phyloP scores from a whole-genome alignment of 2,888 invertebrate genomes.

The Lycophotia porphyrea region DNA sequence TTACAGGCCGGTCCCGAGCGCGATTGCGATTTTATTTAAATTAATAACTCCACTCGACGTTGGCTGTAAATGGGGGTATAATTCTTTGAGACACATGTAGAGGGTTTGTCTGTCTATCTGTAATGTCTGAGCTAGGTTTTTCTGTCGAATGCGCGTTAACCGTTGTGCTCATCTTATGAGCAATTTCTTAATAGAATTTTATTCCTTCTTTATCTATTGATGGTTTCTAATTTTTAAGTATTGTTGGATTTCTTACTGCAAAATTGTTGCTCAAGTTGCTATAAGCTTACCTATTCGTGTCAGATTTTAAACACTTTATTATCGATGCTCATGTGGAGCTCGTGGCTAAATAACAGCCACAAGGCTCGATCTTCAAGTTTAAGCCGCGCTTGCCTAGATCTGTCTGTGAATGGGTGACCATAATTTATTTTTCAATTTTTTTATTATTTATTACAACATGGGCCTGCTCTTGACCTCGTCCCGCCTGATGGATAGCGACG shows the following conservation, averaged over 20 bases:
- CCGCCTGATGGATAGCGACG: too few relatives aligned
- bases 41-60: constrained; percentile 64
- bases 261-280: not conserved
- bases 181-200: not conserved
- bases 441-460: too few relatives aligned
- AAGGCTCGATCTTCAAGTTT: too few relatives aligned
- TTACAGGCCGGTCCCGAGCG: not conserved
- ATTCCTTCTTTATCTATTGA: not conserved
- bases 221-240: not conserved
- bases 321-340: too few relatives aligned
- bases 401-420: too few relatives aligned
- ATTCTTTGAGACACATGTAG: constrained; percentile 21
- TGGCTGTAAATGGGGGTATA: constrained; percentile 49
- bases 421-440: too few relatives aligned
- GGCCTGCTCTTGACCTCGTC: too few relatives aligned
- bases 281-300: not conserved
- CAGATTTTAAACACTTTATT: not conserved
- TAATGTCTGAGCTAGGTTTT: not conserved
- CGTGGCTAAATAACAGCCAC: too few relatives aligned
- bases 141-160: not conserved
- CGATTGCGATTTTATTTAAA: constrained; percentile 70
- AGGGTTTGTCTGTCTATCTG: constrained; percentile 16
- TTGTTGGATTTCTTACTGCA: not conserved
- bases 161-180: not conserved
- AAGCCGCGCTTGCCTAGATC: too few relatives aligned